Conservation (phyloP, 2,888 invertebrate genomes). For the Hipparchia semele region DNA sequence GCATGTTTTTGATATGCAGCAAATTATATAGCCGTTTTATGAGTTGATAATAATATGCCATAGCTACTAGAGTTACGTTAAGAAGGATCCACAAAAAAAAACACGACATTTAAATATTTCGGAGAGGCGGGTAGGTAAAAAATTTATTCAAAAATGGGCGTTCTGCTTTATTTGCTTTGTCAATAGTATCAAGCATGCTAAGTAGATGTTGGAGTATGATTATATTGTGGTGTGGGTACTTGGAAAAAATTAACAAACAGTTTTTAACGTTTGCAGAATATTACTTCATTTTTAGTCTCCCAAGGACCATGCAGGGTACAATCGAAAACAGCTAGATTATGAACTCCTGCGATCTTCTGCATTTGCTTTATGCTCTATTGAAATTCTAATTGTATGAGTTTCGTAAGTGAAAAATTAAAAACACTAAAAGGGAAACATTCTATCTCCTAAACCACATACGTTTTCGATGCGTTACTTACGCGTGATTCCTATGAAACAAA, state of each 20-base stretch:
- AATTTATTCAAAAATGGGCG: conserved; percentile 39
- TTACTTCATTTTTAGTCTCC: conserved; percentile 36
- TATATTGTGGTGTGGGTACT: conserved; percentile 37
- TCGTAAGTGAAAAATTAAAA: conserved; percentile 39
- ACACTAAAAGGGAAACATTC: conserved; percentile 68
- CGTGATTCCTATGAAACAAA: conserved; percentile 83
- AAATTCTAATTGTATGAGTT: conserved; percentile 31
- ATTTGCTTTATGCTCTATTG: conserved; percentile 24
- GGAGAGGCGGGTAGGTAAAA: conserved; percentile 46
- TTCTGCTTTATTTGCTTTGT: conserved; percentile 24
- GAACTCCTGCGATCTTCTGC: conserved; percentile 30
- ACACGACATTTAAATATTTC: conserved; percentile 57
- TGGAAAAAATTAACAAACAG: conserved; percentile 37
- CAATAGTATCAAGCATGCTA: conserved; percentile 43
- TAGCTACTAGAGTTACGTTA: conserved; percentile 33
- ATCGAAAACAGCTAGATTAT: conserved; percentile 49
- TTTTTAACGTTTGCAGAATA: conserved; percentile 36
- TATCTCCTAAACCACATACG: conserved; percentile 64
- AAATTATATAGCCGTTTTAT: conserved; percentile 20
- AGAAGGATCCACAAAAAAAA: conserved; percentile 54
- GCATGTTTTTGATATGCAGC: conserved; percentile 20
- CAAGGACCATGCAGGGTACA: conserved; percentile 61
- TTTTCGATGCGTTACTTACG: conserved; percentile 73
- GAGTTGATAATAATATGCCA: conserved; percentile 21
- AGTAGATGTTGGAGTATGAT: conserved; percentile 48